Base-by-base conservation (phyloP, 64 coral and sea anemone species). In the Stylophora pistillata region DNA sequence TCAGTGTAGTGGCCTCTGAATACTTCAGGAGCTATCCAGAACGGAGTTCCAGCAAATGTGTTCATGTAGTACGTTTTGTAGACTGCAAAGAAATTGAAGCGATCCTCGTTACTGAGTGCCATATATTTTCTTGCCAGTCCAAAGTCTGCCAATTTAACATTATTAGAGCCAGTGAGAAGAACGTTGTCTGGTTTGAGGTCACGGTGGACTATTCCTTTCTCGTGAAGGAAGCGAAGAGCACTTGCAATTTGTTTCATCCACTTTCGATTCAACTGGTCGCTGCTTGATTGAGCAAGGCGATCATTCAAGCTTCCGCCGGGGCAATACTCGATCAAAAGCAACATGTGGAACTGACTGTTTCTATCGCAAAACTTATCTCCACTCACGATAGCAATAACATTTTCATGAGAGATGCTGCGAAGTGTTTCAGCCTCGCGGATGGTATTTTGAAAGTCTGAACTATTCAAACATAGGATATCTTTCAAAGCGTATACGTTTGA, bases 281-380 rank as follows among this genome's bases (percentile, higher is more conserved):
- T 65, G 54, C 53, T 89, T 27, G 12, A 13, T 71, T 11, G 4
- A 6, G 28, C 23, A 20, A 89, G 53, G 30, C 88, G 88, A 10
- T 72, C 56, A 65, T 89, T 89, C 14, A 89, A 30, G 14, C 29
- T 89, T 73, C 88, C 88, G 1, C 88, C 88, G 10, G 85, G 53
- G 15, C 93, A 95, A 37, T 76, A 88, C 69, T 95, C 93, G 1
- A 62, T 90, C 30, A 95, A 88, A 64, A 91, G 74, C n/a, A 82
- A 85, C 71, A 87, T 69, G 33, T 76, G 26, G n/a, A n/a, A n/a
- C n/a, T n/a, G n/a, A n/a, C n/a, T n/a, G n/a, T n/a, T n/a, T n/a
- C n/a, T n/a, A n/a, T n/a, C 37, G 37, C 2, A 2, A 20, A 18
- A 89, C 75, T 0, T 0, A 15, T 70, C 59, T 23, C 29, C 74